These are phyloP conservation scores for Nymphicus hollandicus DNA, from an alignment of 2,113 vertebrate genomes.

Conservation along the genomic window DNA sequence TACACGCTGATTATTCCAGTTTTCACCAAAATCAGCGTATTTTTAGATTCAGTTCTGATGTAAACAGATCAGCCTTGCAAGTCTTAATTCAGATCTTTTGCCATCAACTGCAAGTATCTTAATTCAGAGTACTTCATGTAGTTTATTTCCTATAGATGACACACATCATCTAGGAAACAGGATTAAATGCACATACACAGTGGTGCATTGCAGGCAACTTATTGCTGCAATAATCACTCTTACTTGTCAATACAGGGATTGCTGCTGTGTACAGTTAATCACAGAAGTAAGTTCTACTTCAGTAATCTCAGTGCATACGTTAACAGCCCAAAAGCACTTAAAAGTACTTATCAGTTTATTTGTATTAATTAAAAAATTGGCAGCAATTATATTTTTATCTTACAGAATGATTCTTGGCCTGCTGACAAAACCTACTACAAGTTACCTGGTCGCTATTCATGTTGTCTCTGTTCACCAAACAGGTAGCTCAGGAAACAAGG, in stretches of 20 bases:
- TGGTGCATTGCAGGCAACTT: constrained; percentile 53
- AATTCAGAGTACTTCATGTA: constrained; percentile 6
- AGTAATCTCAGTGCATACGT: neutral
- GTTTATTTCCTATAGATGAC: constrained; percentile 5
- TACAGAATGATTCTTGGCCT: constrained; percentile 1
- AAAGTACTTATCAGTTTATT: constrained; percentile 51
- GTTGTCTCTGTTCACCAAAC: neutral
- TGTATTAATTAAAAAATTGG: constrained; percentile 39
- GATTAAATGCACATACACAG: neutral
- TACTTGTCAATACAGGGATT: constrained; percentile 20
- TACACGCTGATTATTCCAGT: neutral
- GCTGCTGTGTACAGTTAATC: neutral
- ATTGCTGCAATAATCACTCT: constrained; percentile 30
- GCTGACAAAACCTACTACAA: neutral
- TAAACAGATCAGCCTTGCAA: constrained; percentile 11
- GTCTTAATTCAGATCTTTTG: neutral
- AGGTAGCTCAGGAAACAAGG: neutral
- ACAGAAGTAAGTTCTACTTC: constrained; percentile 12
- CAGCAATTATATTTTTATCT: neutral
- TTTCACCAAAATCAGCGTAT: neutral
- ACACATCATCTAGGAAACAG: neutral
- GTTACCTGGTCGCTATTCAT: neutral
- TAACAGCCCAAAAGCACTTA: constrained; percentile 1
- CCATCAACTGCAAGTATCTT: neutral
- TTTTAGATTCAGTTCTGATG: neutral